Evolutionary conservation across 1,140 invertebrate genomes (phyloP).

Genomic region (Drosophila orosa): DNA sequence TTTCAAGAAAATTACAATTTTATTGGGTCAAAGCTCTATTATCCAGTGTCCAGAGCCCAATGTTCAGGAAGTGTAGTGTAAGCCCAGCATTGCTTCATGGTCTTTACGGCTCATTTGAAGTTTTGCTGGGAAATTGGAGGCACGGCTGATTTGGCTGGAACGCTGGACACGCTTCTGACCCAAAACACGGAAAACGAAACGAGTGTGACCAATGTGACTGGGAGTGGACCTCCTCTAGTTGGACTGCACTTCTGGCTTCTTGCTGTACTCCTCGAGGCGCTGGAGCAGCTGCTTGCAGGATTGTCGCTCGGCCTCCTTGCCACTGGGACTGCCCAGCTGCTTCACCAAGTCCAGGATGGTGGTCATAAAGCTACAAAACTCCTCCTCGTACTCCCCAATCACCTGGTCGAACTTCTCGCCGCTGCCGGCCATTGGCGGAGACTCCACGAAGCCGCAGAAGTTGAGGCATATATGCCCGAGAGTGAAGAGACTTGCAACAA

Average conservation of each 20-base stretch:
- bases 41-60: neutral
- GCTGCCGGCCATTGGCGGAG: neutral
- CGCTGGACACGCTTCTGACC: neutral
- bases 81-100: neutral
- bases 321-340: constrained; percentile 22
- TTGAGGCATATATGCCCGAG: constrained; percentile 64
- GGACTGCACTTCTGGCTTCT: neutral
- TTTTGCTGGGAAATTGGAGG: neutral
- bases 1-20: neutral
- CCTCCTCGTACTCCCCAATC: constrained; percentile 35
- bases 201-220: neutral
- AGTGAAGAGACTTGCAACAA: constrained; percentile 50
- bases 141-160: constrained; percentile 31
- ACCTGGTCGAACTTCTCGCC: constrained; percentile 2
- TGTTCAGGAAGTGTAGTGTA: neutral
- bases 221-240: neutral
- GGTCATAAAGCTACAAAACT: constrained; percentile 39
- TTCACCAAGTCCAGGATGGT: constrained; percentile 47
- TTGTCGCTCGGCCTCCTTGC: constrained; percentile 15
- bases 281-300: constrained; percentile 46
- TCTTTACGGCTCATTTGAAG: neutral
- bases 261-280: constrained; percentile 30
- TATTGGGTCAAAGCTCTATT: neutral
- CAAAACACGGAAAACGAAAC: constrained; percentile 4
- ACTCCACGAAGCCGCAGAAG: constrained; percentile 40